Conservation (phyloP, 2,888 invertebrate species). For the Limnephilus lunatus region DNA sequence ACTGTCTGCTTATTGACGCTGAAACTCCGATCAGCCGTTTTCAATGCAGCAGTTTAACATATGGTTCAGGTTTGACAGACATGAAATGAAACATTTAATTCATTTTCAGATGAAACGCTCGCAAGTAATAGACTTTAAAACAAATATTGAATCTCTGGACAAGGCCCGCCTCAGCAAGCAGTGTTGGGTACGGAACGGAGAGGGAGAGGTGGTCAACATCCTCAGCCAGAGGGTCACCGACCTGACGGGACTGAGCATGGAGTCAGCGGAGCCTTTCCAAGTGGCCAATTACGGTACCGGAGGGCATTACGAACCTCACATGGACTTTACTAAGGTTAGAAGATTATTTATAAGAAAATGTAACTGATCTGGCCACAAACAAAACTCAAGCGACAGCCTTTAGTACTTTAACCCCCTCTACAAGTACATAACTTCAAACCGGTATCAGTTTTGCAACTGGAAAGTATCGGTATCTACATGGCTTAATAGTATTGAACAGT, state of each 20-base stretch:
- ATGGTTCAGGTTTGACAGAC: no score
- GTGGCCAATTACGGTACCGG: constrained; percentile 99
- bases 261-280: constrained; percentile 96
- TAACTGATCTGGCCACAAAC: no score
- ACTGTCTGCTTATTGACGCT: not conserved
- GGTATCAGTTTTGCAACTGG: no score
- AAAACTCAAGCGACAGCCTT: no score
- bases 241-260: constrained; percentile 91
- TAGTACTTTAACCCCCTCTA: no score
- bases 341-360: not conserved
- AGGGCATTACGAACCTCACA: constrained; percentile 99
- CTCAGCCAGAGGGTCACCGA: constrained; percentile 88
- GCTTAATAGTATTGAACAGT: no score
- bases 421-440: no score
- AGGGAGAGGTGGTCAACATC: constrained; percentile 84
- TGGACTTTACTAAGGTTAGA: constrained; percentile 83
- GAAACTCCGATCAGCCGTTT: not conserved
- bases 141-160: not conserved
- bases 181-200: constrained; percentile 93
- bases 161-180: constrained; percentile 91
- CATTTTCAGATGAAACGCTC: not conserved
- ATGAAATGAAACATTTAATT: no score
- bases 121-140: not conserved
- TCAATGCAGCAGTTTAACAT: not conserved
- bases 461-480: no score